A percentile compares a stretch with the other conserved stretches of the same genome.
phyloP scores from a whole-genome alignment of 1,140 invertebrate genomes.

The Apis mellifera region Amel_HAv3.1 CM009932.2:14582001-14582500 shows the following conservation, averaged over 20 bases:
- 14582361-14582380: not conserved
- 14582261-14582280: too few species aligned
- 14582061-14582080: too few species aligned
- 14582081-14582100: too few species aligned
- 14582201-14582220: constrained; percentile 37
- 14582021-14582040: too few species aligned
- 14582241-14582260: constrained; percentile 4
- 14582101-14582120: not conserved
- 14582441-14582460: not conserved
- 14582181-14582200: constrained; percentile 54
- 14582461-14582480: constrained; percentile 38
- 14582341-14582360: not conserved
- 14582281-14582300: too few species aligned
- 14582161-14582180: constrained; percentile 51
- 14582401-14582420: constrained; percentile 4
- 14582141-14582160: not conserved
- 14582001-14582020: too few species aligned
- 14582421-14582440: not conserved
- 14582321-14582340: too few species aligned
- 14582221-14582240: constrained; percentile 18
- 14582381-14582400: too few species aligned
- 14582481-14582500: constrained; percentile 9
- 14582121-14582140: constrained; percentile 16
- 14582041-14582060: too few species aligned
- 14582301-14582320: too few species aligned